Percentiles rank a stretch among this genome's conserved stretches.
Evolutionary conservation across 64 coral and sea anemone genomes (phyloP).

Genomic region (Catalaphyllia jardinei): DNA sequence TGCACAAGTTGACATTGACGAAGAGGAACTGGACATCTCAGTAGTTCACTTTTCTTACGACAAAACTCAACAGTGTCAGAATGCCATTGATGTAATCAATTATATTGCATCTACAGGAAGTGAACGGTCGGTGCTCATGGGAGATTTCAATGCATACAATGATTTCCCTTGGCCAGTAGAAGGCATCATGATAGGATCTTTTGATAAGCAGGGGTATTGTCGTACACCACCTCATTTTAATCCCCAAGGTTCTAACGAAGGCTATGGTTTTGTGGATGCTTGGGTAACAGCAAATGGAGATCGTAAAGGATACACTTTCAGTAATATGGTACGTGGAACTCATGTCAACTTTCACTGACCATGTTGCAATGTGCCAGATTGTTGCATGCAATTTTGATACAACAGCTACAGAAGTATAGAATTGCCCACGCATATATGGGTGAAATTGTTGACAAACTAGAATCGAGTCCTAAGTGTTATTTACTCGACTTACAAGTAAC

Average conservation of each 20-base stretch:
- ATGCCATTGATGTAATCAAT: constrained; percentile 82
- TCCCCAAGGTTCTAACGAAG: constrained; percentile 30
- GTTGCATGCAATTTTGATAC: no score
- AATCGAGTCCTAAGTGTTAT: no score
- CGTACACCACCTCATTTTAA: constrained; percentile 39
- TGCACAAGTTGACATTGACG: constrained; percentile 67
- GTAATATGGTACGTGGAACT: constrained; percentile 86
- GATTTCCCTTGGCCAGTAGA: constrained; percentile 79
- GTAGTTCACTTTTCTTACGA: constrained; percentile 94
- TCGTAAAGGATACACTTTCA: constrained; percentile 81
- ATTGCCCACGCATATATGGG: no score
- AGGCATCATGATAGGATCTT: constrained; percentile 79
- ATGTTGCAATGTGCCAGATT: background rate
- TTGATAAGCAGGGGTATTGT: constrained; percentile 48
- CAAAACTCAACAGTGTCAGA: constrained; percentile 80
- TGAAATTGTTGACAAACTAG: no score
- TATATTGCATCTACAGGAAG: constrained; percentile 68
- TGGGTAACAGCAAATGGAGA: constrained; percentile 54
- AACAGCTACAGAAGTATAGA: no score
- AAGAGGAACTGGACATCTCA: constrained; percentile 72
- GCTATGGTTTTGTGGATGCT: constrained; percentile 84
- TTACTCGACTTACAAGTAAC: no score
- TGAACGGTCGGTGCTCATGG: constrained; percentile 73
- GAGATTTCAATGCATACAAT: constrained; percentile 88
- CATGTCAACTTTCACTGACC: background rate